phyloP scores from a whole-genome alignment of 2,797 vertebrate genomes.

The Rachycentron canadum region DNA sequence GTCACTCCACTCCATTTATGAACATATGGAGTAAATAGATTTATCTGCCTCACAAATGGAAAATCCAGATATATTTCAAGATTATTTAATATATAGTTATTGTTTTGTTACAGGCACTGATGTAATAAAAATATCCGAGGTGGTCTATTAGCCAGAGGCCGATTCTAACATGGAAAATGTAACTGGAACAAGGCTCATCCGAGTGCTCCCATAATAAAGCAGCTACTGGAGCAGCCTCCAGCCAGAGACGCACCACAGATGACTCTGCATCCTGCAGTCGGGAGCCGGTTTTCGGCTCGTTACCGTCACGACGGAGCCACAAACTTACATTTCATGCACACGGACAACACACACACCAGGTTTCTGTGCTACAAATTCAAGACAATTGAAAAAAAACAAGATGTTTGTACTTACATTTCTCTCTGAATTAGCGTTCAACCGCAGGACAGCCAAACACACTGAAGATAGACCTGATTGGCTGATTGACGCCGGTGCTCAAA shows the following conservation, averaged over 20 bases:
- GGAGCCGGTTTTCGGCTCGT: constrained; percentile 4
- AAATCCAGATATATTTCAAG: background rate
- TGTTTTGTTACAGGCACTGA: background rate
- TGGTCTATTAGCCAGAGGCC: background rate
- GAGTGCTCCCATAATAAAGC: constrained; percentile 41
- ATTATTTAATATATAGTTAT: background rate
- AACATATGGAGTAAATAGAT: background rate
- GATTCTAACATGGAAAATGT: background rate
- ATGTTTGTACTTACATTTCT: constrained; percentile 70
- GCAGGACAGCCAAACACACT: background rate
- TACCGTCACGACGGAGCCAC: background rate
- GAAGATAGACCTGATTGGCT: constrained; percentile 53
- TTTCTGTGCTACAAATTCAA: fast-evolving
- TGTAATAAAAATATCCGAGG: no score
- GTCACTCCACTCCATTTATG: background rate
- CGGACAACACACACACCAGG: background rate
- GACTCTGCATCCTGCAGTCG: constrained; percentile 71
- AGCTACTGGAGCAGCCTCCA: constrained; percentile 6
- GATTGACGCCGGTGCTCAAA: background rate
- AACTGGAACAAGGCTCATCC: background rate
- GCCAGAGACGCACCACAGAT: constrained; percentile 51
- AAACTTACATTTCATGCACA: background rate
- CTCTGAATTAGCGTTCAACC: constrained; percentile 35
- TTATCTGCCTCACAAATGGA: background rate
- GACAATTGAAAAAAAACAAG: constrained; percentile 17